Percentiles rank a stretch among this genome's conserved stretches.
Conservation (phyloP, 2,888 invertebrate species). For the Meiosimyza platycephala region DNA sequence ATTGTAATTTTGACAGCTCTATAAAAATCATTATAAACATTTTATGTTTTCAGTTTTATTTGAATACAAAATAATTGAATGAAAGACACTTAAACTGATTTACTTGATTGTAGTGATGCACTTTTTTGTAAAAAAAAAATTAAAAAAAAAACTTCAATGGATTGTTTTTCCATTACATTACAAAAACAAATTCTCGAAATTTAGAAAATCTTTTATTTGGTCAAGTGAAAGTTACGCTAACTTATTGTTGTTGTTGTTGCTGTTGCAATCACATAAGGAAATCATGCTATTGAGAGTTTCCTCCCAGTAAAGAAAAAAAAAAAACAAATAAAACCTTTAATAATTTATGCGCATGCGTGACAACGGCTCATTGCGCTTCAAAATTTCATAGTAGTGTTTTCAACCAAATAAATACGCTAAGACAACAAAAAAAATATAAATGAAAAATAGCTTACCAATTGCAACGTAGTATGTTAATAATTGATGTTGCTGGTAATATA, state of each 20-base stretch:
- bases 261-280: slow-evolving; percentile 15
- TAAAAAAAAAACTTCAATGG: too few species aligned
- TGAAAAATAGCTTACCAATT: not conserved
- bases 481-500: not conserved
- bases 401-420: not conserved
- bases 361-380: not conserved
- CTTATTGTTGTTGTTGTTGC: slow-evolving; percentile 10
- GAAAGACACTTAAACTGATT: too few species aligned
- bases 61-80: too few species aligned
- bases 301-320: not conserved
- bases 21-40: slow-evolving; percentile 2
- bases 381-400: not conserved
- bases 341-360: slow-evolving; percentile 13
- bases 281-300: slow-evolving; percentile 3
- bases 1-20: too few species aligned
- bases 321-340: not conserved
- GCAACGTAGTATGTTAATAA: not conserved
- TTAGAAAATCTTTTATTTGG: not conserved
- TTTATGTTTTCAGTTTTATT: not conserved
- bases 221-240: slow-evolving; percentile 3
- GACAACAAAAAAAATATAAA: not conserved
- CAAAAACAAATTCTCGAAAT: too few species aligned
- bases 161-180: too few species aligned
- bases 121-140: too few species aligned
- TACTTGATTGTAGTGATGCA: too few species aligned